Conservation (phyloP, 2,113 vertebrate genomes). For the Coryphaenoides rupestris region DNA sequence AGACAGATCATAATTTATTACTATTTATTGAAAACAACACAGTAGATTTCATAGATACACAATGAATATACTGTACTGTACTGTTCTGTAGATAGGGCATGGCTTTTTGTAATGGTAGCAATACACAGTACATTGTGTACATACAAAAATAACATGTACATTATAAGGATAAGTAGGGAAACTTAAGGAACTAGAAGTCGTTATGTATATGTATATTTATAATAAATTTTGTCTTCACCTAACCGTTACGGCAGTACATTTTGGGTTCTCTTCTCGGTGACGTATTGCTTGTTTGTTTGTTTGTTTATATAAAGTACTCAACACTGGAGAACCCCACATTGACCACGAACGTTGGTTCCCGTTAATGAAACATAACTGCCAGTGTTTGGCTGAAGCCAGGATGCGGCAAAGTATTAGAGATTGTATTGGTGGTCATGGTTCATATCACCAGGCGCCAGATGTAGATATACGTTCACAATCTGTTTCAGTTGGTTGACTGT, state of each 20-base stretch:
- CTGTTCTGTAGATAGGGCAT: constrained; percentile 72
- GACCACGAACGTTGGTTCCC: background rate
- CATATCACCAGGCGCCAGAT: constrained; percentile 5
- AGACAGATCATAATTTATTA: constrained; percentile 67
- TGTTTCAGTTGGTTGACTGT: no score
- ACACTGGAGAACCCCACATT: no score
- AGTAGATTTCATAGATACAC: constrained; percentile 66
- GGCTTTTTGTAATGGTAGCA: constrained; percentile 65
- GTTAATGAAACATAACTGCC: background rate
- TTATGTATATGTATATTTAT: constrained; percentile 69
- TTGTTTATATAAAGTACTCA: no score
- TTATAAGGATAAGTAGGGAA: constrained; percentile 43
- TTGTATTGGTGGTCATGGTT: constrained; percentile 3
- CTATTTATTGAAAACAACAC: constrained; percentile 72
- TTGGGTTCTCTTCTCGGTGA: constrained; percentile 31
- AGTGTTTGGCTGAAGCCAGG: background rate
- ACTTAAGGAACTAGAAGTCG: constrained; percentile 50
- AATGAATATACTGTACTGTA: constrained; percentile 47
- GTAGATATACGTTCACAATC: no score
- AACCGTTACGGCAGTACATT: constrained; percentile 29
- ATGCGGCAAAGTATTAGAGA: background rate
- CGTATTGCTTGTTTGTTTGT: constrained; percentile 31
- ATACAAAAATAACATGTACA: constrained; percentile 51
- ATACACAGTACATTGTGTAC: constrained; percentile 51
- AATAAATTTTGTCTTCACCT: constrained; percentile 66